Base-by-base conservation (phyloP, 2,888 invertebrate genomes). In the Mylabris sibirica region DNA sequence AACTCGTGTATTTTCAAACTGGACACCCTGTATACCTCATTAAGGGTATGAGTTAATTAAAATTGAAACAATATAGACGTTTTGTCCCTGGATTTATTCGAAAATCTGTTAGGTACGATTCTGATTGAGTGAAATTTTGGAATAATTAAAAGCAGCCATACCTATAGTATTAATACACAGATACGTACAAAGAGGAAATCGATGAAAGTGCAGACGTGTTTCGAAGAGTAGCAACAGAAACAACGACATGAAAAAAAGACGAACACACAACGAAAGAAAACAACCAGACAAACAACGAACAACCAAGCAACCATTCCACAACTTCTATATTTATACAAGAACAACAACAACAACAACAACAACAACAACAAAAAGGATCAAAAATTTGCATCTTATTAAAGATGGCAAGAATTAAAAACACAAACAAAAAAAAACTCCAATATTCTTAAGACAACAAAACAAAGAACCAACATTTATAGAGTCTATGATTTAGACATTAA, bases 221-320 rank as follows among this genome's bases (percentile, higher is more conserved):
- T 57, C 5, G 9, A 49, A 30, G 5, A 30, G 5, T 30, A 30
- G 30, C 30, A 30, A 8, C 30, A 30, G n/a, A n/a, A n/a, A 30
- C 30, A 30, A 9, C 20, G 3, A 17, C 41, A 38, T 14, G 49
- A 49, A 49, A 49, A 17, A 17, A 2, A 53, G 2, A 22, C 11
- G 2, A 53, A 22, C 3, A 44, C 4, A 22, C 11, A 11, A 11
- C 17, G n/a, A 38, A 12, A 44, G 41, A 44, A 44, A 44, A 24
- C 24, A 57, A 57, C 57, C 57, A 57, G 57, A 57, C 57, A 57
- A 24, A 20, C 49, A n/a, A 53, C 53, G 22, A 22, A 24, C 57
- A 22, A 57, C 57, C 57, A 57, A 22, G 12, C 57, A 22, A 57
- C 57, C 57, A 57, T 57, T 57, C 57, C 57, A 57, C 57, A 57